Conservation (phyloP, 2,888 invertebrate genomes). For the Brachyptera risi region DNA sequence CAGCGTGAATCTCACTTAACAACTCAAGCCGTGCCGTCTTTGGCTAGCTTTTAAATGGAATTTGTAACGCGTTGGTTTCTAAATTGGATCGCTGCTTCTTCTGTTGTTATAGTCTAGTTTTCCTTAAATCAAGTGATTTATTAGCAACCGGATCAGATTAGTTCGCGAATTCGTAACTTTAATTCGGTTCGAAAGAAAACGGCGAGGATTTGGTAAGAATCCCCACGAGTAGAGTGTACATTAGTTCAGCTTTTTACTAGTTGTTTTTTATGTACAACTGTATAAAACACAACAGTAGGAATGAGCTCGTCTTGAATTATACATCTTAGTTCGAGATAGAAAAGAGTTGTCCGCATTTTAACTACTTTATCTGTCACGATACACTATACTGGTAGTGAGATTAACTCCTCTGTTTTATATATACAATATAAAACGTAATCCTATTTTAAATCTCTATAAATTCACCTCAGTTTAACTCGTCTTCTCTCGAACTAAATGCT, state of each 20-base stretch:
- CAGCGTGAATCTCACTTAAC: too few relatives aligned
- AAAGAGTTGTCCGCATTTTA: constrained; percentile 16
- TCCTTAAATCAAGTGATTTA: constrained; percentile 11
- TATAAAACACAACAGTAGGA: not conserved
- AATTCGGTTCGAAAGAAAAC: constrained; percentile 1
- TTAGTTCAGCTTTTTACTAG: too few relatives aligned
- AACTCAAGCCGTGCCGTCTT: too few relatives aligned
- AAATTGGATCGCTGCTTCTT: constrained; percentile 9
- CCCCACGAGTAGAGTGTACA: too few relatives aligned
- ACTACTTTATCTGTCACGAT: constrained; percentile 21
- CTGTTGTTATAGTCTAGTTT: too few relatives aligned
- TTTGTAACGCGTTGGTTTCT: constrained; percentile 1
- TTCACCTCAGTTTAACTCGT: not conserved
- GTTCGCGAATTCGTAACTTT: constrained; percentile 7
- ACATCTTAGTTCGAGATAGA: constrained; percentile 7
- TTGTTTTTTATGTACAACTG: too few relatives aligned
- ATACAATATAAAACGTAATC: not conserved
- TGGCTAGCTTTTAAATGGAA: too few relatives aligned
- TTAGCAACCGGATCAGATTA: not conserved
- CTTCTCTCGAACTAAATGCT: not conserved
- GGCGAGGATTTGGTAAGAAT: too few relatives aligned
- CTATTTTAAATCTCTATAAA: constrained; percentile 7
- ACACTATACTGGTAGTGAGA: too few relatives aligned
- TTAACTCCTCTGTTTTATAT: constrained; percentile 6
- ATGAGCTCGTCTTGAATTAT: constrained; percentile 2